Evolutionary conservation across 1,140 invertebrate genomes (phyloP).

Genomic region (Heterodera schachtii): DNA sequence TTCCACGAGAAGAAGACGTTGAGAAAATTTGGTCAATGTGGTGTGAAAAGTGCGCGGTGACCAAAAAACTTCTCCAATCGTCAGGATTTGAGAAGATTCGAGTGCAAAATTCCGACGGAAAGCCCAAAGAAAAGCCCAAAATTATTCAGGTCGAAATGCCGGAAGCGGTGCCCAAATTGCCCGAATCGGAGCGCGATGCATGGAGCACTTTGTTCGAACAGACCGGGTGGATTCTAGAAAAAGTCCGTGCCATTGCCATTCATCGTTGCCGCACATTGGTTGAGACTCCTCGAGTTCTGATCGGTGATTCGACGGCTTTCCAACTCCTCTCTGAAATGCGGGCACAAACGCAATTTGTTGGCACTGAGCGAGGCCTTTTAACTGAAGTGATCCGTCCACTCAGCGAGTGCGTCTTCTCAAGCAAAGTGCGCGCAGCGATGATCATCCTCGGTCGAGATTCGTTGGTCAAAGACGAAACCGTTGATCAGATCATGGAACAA

Average conservation of each 20-base stretch:
- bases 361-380: too few relatives aligned
- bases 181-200: background rate
- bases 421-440: too few relatives aligned
- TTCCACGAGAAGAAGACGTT: background rate
- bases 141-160: background rate
- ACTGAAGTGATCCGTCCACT: too few relatives aligned
- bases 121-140: background rate
- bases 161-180: background rate
- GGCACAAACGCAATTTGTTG: too few relatives aligned
- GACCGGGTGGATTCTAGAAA: background rate
- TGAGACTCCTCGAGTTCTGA: too few relatives aligned
- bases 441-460: too few relatives aligned
- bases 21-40: background rate
- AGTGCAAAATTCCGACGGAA: background rate
- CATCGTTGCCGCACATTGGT: too few relatives aligned
- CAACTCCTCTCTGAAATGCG: too few relatives aligned
- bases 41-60: background rate
- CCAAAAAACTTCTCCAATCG: background rate
- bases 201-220: background rate
- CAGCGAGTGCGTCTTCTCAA: too few relatives aligned
- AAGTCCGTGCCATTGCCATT: background rate
- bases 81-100: background rate
- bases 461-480: too few relatives aligned
- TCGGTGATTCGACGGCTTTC: too few relatives aligned
- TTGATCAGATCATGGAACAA: too few relatives aligned